Evolutionary conservation across 2,797 vertebrate species (phyloP).

Genomic region (Sciurus vulgaris): DNA sequence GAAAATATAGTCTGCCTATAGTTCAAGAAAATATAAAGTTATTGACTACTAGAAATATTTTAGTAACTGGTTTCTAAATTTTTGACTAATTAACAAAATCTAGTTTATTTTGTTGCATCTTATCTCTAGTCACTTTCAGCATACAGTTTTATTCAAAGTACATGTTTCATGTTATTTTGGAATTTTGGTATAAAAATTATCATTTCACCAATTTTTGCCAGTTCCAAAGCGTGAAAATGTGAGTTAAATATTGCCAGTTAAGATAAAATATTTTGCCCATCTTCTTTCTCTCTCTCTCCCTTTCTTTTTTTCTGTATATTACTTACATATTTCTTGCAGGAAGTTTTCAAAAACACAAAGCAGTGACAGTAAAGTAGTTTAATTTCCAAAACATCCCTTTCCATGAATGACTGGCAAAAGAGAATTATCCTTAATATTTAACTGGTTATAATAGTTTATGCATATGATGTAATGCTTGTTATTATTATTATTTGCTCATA

Average conservation of each 20-base stretch:
- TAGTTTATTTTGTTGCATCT: constrained; percentile 56
- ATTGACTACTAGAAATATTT: constrained; percentile 60
- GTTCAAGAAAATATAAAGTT: constrained; percentile 28
- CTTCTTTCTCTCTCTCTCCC: neutral
- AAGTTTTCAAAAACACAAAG: constrained; percentile 65
- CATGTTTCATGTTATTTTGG: constrained; percentile 70
- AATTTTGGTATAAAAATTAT: constrained; percentile 51
- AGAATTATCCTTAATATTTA: constrained; percentile 40
- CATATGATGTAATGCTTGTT: constrained; percentile 56
- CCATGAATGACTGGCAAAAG: constrained; percentile 8
- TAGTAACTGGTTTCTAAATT: constrained; percentile 52
- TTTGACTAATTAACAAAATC: constrained; percentile 62
- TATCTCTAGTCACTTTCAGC: constrained; percentile 14
- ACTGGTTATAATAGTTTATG: constrained; percentile 43
- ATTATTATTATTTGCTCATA: constrained; percentile 66
- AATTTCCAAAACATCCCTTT: constrained; percentile 44
- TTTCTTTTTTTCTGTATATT: neutral
- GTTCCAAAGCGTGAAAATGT: constrained; percentile 55
- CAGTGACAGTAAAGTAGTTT: constrained; percentile 18
- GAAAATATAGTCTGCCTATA: neutral
- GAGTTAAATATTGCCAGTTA: constrained; percentile 52
- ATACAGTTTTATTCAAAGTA: constrained; percentile 35
- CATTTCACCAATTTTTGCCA: constrained; percentile 53
- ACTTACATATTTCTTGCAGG: constrained; percentile 13
- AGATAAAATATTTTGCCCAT: constrained; percentile 19